Conservation (phyloP, 1,140 invertebrate species). For the Hestina assimilis region DNA sequence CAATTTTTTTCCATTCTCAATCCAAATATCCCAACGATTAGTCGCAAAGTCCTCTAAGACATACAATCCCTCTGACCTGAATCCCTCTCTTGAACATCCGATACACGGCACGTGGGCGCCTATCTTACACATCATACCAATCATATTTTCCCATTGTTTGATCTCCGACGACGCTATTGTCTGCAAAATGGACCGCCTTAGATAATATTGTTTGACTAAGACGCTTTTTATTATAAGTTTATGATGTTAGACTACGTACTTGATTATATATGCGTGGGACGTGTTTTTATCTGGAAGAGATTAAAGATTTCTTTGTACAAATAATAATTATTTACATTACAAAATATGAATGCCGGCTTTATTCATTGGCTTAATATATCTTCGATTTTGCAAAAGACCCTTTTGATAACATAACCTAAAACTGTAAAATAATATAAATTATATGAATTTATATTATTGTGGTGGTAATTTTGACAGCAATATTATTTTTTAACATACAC, state of each 20-base stretch:
- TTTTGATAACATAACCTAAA: too few relatives aligned
- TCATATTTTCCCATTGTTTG: constrained; percentile 40
- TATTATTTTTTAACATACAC: too few relatives aligned
- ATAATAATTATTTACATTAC: too few relatives aligned
- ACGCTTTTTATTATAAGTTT: constrained; percentile 7
- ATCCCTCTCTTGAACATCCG: constrained; percentile 1
- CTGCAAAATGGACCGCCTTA: constrained; percentile 19
- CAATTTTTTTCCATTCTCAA: background rate
- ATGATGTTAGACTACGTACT: constrained; percentile 1
- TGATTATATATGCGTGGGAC: background rate
- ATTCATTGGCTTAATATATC: too few relatives aligned
- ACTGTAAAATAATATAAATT: too few relatives aligned
- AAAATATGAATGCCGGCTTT: too few relatives aligned
- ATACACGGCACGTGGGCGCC: constrained; percentile 1
- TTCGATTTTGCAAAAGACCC: too few relatives aligned
- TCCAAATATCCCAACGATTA: background rate
- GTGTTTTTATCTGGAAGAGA: background rate
- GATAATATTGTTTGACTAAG: constrained; percentile 20
- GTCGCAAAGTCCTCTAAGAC: background rate
- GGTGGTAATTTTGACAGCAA: too few relatives aligned
- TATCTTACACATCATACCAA: constrained; percentile 3
- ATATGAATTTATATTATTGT: too few relatives aligned
- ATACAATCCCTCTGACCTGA: constrained; percentile 15
- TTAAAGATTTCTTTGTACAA: too few relatives aligned
- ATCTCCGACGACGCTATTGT: constrained; percentile 48